Base-by-base conservation (phyloP, 1,140 invertebrate genomes). In the Scaptomyza pallida region DNA sequence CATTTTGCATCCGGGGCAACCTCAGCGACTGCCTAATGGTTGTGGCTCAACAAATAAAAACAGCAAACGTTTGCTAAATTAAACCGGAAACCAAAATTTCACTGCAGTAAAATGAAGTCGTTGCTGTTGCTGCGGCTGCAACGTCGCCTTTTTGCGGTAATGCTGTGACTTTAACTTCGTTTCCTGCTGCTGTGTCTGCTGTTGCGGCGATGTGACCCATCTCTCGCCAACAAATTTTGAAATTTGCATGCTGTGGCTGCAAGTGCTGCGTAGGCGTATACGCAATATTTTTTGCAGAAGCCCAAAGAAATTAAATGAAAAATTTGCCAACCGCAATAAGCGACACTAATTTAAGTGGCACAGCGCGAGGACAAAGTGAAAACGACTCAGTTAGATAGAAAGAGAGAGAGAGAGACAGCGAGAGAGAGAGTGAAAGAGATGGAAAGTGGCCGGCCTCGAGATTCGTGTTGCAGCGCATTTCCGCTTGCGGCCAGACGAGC, bases 61-160 rank as follows among this genome's bases (percentile, higher is more conserved):
- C 61, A 62, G 81, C 82, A 75, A 82, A 86, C 77, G 81, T 86
- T 88, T 82, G 81, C 81, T 82, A 86, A 86, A 86, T 86, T 86
- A 88, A 81, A 72, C 63, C 74, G 78, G 74, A 86, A 81, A 69
- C 64, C 82, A 56, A 86, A 30, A 78, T 88, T 77, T 48, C 55
- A 77, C 48, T 55, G 61, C 59, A 9, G 37, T 13, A 61, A 50
- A 65, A 35, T 23, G 52, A 55, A 41, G 51, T 55, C 45, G 23
- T 6, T 26, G 23, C 5, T 26, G 23, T 5, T 26, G 8, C 26
- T 26, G 23, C 23, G 6, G 21, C 74, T 76, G 74, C 82, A 86
- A 81, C 70, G 81, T 81, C 61, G 65, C 54, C 55, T 71, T 81
- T n/a, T 81, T 85, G 75, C 60, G 79, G 75, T 83, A 72, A 85